A percentile compares a stretch with the other conserved stretches of the same genome.
phyloP scores from a whole-genome alignment of 2,113 vertebrate species.

The Castor canadensis region DNA sequence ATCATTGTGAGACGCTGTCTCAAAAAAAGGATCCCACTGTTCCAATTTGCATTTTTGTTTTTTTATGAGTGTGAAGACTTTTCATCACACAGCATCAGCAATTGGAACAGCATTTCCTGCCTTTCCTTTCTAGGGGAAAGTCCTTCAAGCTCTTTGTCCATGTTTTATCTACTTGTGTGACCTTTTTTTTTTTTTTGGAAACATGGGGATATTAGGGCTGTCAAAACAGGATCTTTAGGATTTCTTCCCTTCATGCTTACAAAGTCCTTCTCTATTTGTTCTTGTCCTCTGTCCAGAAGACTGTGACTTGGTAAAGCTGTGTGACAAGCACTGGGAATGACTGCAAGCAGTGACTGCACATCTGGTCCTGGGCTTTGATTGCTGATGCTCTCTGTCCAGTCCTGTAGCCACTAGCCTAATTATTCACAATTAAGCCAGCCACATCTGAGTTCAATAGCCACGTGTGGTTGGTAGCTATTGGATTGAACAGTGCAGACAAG shows the following conservation, averaged over 20 bases:
- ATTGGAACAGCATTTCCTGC: not conserved
- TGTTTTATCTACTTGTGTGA: not conserved
- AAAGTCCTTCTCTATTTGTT: not conserved
- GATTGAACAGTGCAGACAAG: not conserved
- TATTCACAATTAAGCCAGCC: not conserved
- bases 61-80: not conserved
- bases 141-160: not conserved
- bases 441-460: not conserved
- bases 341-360: not conserved
- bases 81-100: not conserved
- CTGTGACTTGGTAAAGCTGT: not conserved
- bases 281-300: too few species aligned
- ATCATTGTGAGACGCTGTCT: too few species aligned
- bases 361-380: not conserved
- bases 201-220: not conserved
- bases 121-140: not conserved
- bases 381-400: not conserved
- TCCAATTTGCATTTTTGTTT: not conserved
- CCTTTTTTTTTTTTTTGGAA: not conserved
- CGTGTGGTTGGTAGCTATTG: not conserved
- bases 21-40: not conserved
- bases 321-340: not conserved
- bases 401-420: not conserved
- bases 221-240: not conserved
- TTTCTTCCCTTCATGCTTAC: not conserved